Percentiles rank a stretch among this genome's conserved stretches.
phyloP scores from a whole-genome alignment of 1,140 invertebrate genomes.

The Lutraria rhynchaena region DNA sequence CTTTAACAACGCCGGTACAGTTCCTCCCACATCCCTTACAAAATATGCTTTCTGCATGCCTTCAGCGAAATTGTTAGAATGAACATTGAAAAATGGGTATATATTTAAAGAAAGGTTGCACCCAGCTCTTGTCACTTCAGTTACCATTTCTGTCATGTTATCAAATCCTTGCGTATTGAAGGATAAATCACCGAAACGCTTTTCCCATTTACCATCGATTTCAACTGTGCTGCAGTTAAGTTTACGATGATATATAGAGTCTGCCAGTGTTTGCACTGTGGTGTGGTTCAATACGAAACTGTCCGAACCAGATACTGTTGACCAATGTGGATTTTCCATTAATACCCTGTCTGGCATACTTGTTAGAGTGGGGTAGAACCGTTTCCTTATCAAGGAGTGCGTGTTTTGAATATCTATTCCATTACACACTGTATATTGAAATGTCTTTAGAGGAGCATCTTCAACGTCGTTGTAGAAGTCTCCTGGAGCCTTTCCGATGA shows the following conservation, averaged over 20 bases:
- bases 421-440: constrained; percentile 76
- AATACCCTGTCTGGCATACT: constrained; percentile 31
- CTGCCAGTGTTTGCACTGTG: constrained; percentile 48
- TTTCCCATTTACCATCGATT: constrained; percentile 95
- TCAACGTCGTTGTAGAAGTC: constrained; percentile 62
- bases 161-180: constrained; percentile 90
- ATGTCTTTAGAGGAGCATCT: constrained; percentile 8
- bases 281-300: constrained; percentile 48
- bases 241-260: constrained; percentile 83
- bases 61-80: constrained; percentile 85
- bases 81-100: constrained; percentile 93
- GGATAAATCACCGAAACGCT: constrained; percentile 90
- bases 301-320: constrained; percentile 54
- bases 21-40: constrained; percentile 80
- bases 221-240: constrained; percentile 87
- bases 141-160: constrained; percentile 85
- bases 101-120: constrained; percentile 93
- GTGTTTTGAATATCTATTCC: constrained; percentile 65
- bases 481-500: constrained; percentile 66
- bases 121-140: constrained; percentile 85
- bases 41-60: constrained; percentile 69
- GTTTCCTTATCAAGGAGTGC: constrained; percentile 65
- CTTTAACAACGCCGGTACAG: constrained; percentile 84
- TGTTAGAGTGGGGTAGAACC: constrained; percentile 44
- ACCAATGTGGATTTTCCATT: constrained; percentile 66